Evolutionary conservation across 2,113 vertebrate genomes (phyloP), one percentile per base, ranked within the genome.

Genomic region (Dipodomys merriami): DNA sequence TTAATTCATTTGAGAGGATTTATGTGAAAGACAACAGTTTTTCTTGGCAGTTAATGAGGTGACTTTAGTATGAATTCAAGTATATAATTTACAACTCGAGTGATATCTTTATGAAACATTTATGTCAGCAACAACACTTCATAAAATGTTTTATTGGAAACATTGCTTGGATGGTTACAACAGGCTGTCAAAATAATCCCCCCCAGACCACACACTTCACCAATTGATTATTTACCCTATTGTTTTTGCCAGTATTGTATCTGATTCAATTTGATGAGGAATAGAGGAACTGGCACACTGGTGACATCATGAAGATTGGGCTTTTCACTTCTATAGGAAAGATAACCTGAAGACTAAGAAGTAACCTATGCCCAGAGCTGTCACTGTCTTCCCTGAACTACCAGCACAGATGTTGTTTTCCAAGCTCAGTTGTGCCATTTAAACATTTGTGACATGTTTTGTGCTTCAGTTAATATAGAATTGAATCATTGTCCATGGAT

Each of bases 101-200:
- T 91, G 73, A 90, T 90, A 82, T 84, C 91, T 94, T 96, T 94
- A 95, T 96, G 91, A 96, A 96, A 93, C 87, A 95, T 95, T 96
- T 96, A 95, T 73, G 90, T 96, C 91, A 91, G 81, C 87, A 87
- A 93, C 33, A 97, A 93, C 65, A 95, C 78, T 84, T 96, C 93
- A 95, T 96, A 96, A 96, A 95, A 94, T 23, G 62, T 96, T 95
- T 96, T 96, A 95, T 91, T 93, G 69, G 80, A 96, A 91, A 86
- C 69, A 95, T 53, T 67, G 84, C 60, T 91, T 90, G 30, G 73
- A 80, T 62, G 65, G 73, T 95, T 94, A 87, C 74, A 87, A 92
- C 77, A 95, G 77, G 69, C 76, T 91, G 73, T 95, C 87, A 96
- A 79, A 96, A 91, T 86, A 89, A 86, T 89, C 30, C 64, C 78